phyloP scores from a whole-genome alignment of 2,888 invertebrate genomes.

The Liodrosophila aerea region DNA sequence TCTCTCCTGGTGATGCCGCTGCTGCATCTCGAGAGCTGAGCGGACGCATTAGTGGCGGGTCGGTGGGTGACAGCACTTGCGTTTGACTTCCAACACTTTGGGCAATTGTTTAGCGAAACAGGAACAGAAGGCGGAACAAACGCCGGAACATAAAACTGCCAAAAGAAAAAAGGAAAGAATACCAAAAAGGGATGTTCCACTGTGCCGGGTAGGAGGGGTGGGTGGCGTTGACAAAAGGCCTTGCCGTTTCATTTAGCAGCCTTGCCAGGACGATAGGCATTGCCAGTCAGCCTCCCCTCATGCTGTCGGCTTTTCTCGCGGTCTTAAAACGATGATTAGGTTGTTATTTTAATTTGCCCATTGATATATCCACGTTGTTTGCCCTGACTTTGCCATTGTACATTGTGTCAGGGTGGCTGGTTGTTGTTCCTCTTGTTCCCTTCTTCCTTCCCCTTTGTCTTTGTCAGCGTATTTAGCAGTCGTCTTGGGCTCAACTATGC shows the following conservation, averaged over 20 bases:
- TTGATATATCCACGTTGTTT: slow-evolving; percentile 79
- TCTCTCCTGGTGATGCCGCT: slow-evolving; percentile 50
- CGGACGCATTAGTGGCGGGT: slow-evolving; percentile 77
- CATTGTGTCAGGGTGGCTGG: slow-evolving; percentile 70
- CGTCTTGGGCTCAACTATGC: slow-evolving; percentile 80
- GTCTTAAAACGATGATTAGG: slow-evolving; percentile 83
- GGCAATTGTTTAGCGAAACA: slow-evolving; percentile 77
- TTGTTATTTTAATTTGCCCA: slow-evolving; percentile 83
- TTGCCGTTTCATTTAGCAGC: slow-evolving; percentile 77
- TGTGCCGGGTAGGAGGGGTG: slow-evolving; percentile 10
- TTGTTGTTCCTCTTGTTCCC: slow-evolving; percentile 31
- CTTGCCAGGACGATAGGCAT: slow-evolving; percentile 39
- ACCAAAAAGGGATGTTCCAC: not conserved
- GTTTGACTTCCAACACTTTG: slow-evolving; percentile 81
- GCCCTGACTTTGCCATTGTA: slow-evolving; percentile 67
- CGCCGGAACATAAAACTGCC: slow-evolving; percentile 80
- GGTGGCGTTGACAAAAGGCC: slow-evolving; percentile 75
- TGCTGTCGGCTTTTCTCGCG: slow-evolving; percentile 76
- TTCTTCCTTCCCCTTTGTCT: slow-evolving; percentile 45
- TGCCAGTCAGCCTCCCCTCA: slow-evolving; percentile 14
- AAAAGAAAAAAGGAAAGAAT: slow-evolving; percentile 51
- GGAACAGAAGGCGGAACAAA: slow-evolving; percentile 82
- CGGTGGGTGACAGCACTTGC: slow-evolving; percentile 64
- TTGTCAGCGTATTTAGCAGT: slow-evolving; percentile 77
- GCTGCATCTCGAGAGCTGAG: slow-evolving; percentile 37